These are phyloP conservation scores for Nomada ferruginata DNA, from an alignment of 2,888 invertebrate genomes.

Conservation along the genomic window DNA sequence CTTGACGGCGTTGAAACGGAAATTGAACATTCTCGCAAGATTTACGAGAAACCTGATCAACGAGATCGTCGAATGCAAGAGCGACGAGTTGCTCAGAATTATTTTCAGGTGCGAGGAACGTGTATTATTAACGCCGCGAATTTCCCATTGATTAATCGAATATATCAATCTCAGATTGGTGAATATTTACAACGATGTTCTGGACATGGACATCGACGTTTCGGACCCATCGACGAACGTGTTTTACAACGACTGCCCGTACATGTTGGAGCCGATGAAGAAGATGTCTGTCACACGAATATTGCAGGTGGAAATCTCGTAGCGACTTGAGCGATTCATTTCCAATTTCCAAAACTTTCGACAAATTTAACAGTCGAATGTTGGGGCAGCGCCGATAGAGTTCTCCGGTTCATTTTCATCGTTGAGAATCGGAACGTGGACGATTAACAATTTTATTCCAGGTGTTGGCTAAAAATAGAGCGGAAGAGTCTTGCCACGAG, in stretches of 20 bases:
- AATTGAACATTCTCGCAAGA: conserved; percentile 73
- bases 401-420: background rate
- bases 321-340: conserved; percentile 25
- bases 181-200: conserved; percentile 87
- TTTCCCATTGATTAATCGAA: background rate
- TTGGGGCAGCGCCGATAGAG: background rate
- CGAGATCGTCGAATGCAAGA: conserved; percentile 70
- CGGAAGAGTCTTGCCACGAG: conserved; percentile 89
- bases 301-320: conserved; percentile 86
- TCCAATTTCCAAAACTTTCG: too few relatives aligned
- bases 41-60: conserved; percentile 70
- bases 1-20: conserved; percentile 64
- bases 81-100: conserved; percentile 68
- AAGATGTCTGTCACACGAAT: conserved; percentile 90
- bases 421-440: background rate
- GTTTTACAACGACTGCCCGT: conserved; percentile 91
- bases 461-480: conserved; percentile 88
- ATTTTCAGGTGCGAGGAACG: conserved; percentile 72
- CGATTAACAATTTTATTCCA: conserved; percentile 72
- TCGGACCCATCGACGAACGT: conserved; percentile 87
- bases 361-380: background rate
- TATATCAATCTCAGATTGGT: conserved; percentile 86
- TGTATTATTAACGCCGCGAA: background rate
- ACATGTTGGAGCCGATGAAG: conserved; percentile 89
- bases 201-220: conserved; percentile 87